These are phyloP conservation scores for Leucopsar rothschildi DNA, from an alignment of 2,113 vertebrate species.

Conservation along the genomic window DNA sequence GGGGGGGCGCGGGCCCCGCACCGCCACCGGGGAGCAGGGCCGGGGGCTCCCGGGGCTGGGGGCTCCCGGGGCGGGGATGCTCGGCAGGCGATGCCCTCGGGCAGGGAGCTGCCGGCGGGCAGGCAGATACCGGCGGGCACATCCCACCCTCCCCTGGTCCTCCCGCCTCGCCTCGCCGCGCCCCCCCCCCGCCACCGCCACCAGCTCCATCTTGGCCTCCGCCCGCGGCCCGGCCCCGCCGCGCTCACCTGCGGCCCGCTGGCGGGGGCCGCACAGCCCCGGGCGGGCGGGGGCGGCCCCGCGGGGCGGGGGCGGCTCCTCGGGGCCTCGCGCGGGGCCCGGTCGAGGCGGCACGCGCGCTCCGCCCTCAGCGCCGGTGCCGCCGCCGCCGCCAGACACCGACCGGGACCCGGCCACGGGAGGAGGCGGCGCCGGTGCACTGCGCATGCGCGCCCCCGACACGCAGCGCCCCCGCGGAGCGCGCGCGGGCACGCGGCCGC, in stretches of 20 bases:
- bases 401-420: not conserved
- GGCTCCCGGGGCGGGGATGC: not conserved
- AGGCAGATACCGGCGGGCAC: not conserved
- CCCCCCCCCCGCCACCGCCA: too few species aligned
- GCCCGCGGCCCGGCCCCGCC: too few species aligned
- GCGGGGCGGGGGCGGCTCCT: too few species aligned
- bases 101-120: not conserved
- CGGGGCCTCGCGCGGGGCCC: too few species aligned
- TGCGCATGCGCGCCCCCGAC: not conserved
- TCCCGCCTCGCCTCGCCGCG: not conserved
- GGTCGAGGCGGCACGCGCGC: too few species aligned
- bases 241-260: too few species aligned
- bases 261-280: too few species aligned
- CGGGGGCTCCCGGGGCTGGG: not conserved
- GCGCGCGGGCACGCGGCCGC: not conserved
- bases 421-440: not conserved
- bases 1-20: not conserved
- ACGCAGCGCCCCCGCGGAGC: not conserved
- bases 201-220: too few species aligned
- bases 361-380: not conserved
- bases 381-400: not conserved
- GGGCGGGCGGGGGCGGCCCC: too few species aligned
- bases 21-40: not conserved
- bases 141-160: not conserved
- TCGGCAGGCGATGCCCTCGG: not conserved